Conservation (phyloP, 2,797 vertebrate species). For the Pseudocheirus occidentalis region DNA sequence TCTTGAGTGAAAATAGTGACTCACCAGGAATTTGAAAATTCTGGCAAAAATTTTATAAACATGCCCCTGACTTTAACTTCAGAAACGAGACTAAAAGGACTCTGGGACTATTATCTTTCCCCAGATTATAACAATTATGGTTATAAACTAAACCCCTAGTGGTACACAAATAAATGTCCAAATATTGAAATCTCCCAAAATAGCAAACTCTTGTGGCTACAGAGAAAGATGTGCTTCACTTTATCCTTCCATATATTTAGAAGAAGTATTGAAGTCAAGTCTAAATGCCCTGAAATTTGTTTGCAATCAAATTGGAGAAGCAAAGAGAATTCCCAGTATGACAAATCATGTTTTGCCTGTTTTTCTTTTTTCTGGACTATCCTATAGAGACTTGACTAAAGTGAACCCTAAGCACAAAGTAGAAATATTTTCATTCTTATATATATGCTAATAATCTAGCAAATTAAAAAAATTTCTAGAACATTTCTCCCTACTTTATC, state of each 20-base stretch:
- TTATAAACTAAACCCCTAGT: conserved; percentile 89
- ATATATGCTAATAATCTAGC: conserved; percentile 10
- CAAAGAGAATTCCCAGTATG: conserved; percentile 91
- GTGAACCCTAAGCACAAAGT: conserved; percentile 80
- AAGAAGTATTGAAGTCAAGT: conserved; percentile 90
- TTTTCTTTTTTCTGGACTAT: conserved; percentile 93
- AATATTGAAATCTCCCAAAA: conserved; percentile 90
- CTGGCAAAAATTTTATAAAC: conserved; percentile 91
- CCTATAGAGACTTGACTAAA: conserved; percentile 91
- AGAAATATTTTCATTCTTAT: conserved; percentile 33
- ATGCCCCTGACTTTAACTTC: conserved; percentile 89
- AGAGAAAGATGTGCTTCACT: conserved; percentile 91
- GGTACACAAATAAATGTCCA: conserved; percentile 92
- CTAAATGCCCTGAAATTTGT: conserved; percentile 92
- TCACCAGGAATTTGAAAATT: conserved; percentile 90
- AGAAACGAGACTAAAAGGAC: conserved; percentile 86
- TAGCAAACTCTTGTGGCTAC: conserved; percentile 92
- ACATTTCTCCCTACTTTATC: not conserved
- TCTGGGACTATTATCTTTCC: conserved; percentile 96
- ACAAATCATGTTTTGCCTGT: conserved; percentile 89
- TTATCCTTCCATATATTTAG: conserved; percentile 92
- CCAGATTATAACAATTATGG: conserved; percentile 96
- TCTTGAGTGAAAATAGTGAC: conserved; percentile 88
- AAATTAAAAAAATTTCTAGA: not conserved
- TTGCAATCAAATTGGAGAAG: conserved; percentile 92